Evolutionary conservation across 2,888 invertebrate species (phyloP).

Genomic region (Crioceris asparagi): DNA sequence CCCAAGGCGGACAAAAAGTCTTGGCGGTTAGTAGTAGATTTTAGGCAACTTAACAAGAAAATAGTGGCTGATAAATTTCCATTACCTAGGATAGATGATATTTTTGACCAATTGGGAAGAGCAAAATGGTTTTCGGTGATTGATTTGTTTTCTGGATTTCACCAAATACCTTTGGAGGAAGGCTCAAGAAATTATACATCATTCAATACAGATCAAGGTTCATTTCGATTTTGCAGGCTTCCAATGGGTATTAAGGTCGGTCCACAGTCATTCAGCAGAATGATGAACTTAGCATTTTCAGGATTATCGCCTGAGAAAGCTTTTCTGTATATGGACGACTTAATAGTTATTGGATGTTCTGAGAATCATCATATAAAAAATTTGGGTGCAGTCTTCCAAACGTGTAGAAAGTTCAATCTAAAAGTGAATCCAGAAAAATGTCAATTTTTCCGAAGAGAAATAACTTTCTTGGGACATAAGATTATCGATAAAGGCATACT

Average conservation of each 20-base stretch:
- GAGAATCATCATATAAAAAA: background rate
- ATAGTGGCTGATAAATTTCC: slow-evolving; percentile 2
- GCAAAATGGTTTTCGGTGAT: slow-evolving; percentile 22
- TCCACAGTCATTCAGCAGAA: background rate
- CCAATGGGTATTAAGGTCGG: background rate
- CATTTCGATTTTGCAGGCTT: slow-evolving; percentile 2
- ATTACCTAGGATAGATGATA: slow-evolving; percentile 17
- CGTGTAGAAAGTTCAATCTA: background rate
- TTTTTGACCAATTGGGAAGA: slow-evolving; percentile 21
- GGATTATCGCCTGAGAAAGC: slow-evolving; percentile 1
- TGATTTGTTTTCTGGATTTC: slow-evolving; percentile 21
- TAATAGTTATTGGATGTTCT: slow-evolving; percentile 5
- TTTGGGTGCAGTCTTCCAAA: background rate
- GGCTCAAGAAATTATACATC: slow-evolving; percentile 1
- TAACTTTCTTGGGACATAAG: slow-evolving; percentile 1
- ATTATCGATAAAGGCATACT: slow-evolving; percentile 4
- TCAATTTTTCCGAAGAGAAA: slow-evolving; percentile 1
- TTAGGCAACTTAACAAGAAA: too few species aligned
- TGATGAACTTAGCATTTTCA: slow-evolving; percentile 1
- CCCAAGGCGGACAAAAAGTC: too few species aligned
- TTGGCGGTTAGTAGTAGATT: too few species aligned
- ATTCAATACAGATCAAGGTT: background rate
- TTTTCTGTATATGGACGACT: slow-evolving; percentile 4
- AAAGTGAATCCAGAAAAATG: slow-evolving; percentile 6
- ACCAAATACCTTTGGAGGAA: slow-evolving; percentile 21